A percentile compares a stretch with the other conserved stretches of the same genome.
phyloP scores from a whole-genome alignment of 2,888 invertebrate genomes.

The Encarsia formosa region DNA sequence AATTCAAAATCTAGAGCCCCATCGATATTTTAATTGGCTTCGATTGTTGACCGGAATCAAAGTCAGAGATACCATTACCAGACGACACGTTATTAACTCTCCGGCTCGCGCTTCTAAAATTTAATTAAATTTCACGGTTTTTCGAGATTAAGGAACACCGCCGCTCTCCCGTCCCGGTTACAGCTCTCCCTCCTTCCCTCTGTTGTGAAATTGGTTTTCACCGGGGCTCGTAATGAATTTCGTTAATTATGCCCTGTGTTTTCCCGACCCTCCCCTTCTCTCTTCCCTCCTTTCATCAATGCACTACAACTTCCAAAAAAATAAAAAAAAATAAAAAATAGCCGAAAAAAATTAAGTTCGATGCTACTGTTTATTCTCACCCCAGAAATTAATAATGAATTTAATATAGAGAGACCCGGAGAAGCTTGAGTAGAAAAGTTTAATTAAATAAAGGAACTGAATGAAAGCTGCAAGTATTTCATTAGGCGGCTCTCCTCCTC shows the following conservation, averaged over 20 bases:
- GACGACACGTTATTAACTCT: slow-evolving; percentile 46
- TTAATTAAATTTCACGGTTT: slow-evolving; percentile 52
- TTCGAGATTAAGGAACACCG: slow-evolving; percentile 50
- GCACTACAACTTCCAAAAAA: too few species aligned
- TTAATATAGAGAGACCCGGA: neutral
- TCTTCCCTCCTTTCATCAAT: neutral
- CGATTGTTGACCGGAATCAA: too few species aligned
- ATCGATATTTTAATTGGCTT: too few species aligned
- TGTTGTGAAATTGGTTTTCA: slow-evolving; percentile 49
- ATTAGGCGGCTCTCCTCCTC: slow-evolving; percentile 5
- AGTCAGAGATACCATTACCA: too few species aligned
- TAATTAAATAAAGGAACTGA: slow-evolving; percentile 17
- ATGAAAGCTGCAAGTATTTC: slow-evolving; percentile 13
- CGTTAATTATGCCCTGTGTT: slow-evolving; percentile 47
- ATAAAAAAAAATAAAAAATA: too few species aligned
- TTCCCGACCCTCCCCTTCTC: neutral
- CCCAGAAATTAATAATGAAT: too few species aligned
- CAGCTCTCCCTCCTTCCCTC: slow-evolving; percentile 12
- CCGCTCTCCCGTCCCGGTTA: slow-evolving; percentile 27
- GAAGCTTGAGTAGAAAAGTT: slow-evolving; percentile 5
- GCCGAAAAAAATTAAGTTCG: too few species aligned
- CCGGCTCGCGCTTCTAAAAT: slow-evolving; percentile 48
- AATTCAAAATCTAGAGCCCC: too few species aligned
- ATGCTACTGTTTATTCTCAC: too few species aligned
- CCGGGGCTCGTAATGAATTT: slow-evolving; percentile 49